These are phyloP conservation scores for Xylocampa areola DNA, from an alignment of 2,888 invertebrate species.

Conservation along the genomic window DNA sequence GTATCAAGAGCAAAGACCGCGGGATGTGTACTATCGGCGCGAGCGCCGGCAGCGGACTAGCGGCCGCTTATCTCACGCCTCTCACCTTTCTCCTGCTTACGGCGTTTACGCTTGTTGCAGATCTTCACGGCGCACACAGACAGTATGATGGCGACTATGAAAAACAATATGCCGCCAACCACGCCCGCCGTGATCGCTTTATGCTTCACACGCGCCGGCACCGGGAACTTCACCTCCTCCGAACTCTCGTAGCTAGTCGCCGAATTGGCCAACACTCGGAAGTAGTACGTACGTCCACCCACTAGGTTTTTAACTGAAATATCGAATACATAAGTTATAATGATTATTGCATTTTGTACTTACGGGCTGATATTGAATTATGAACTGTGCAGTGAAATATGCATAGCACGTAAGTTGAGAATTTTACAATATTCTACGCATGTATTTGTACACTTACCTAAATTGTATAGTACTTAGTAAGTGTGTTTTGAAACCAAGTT, in stretches of 20 bases:
- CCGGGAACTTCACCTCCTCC: conserved; percentile 96
- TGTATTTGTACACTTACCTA: too few species aligned
- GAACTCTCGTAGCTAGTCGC: conserved; percentile 96
- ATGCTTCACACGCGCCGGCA: conserved; percentile 97
- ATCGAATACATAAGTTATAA: neutral
- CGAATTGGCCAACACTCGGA: conserved; percentile 96
- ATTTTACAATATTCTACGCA: too few species aligned
- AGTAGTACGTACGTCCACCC: conserved; percentile 97
- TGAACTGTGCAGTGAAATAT: neutral
- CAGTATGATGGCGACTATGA: conserved; percentile 98
- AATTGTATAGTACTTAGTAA: too few species aligned
- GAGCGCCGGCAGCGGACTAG: conserved; percentile 73
- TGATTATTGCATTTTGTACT: neutral
- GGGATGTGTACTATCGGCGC: conserved; percentile 49
- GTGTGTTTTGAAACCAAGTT: too few species aligned
- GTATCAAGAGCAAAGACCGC: conserved; percentile 20
- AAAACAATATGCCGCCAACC: conserved; percentile 98
- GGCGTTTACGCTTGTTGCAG: conserved; percentile 98
- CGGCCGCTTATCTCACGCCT: conserved; percentile 66
- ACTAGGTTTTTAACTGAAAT: conserved; percentile 96
- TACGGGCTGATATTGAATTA: neutral
- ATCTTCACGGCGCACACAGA: conserved; percentile 99
- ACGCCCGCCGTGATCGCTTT: conserved; percentile 99
- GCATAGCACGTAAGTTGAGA: too few species aligned
- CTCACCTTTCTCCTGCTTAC: conserved; percentile 99